These are phyloP conservation scores for Calameuta idolon DNA, from an alignment of 2,888 invertebrate genomes.

Conservation along the genomic window DNA sequence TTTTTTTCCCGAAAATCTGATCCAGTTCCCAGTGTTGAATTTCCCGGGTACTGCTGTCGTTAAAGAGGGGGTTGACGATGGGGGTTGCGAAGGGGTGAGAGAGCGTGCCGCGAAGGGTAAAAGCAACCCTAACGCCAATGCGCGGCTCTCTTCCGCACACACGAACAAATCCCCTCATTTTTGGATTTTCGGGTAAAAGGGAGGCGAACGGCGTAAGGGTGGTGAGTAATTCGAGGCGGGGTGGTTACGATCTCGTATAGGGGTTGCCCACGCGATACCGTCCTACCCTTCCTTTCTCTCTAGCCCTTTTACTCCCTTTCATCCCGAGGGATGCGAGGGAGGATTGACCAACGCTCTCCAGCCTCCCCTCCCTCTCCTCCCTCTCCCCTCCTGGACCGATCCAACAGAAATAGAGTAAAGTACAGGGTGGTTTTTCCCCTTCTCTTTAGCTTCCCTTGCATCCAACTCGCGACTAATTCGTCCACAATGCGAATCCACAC, in stretches of 20 bases:
- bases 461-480: not conserved
- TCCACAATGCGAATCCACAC: not conserved
- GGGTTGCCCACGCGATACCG: constrained; percentile 37
- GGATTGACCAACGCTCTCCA: constrained; percentile 30
- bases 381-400: constrained; percentile 10
- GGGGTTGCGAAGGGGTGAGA: constrained; percentile 1
- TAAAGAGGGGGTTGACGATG: no score
- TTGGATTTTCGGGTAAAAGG: constrained; percentile 57
- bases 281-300: constrained; percentile 24
- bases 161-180: constrained; percentile 58
- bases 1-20: no score
- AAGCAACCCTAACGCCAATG: constrained; percentile 44
- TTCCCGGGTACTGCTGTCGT: no score
- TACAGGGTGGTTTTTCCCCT: no score
- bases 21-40: no score
- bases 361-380: constrained; percentile 22
- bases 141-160: constrained; percentile 40
- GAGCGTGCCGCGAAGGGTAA: constrained; percentile 1
- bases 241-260: constrained; percentile 34
- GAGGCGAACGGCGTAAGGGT: constrained; percentile 29
- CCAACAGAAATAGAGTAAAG: no score
- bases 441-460: no score
- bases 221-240: constrained; percentile 49
- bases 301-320: constrained; percentile 30
- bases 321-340: constrained; percentile 24